Evolutionary conservation across 2,888 invertebrate species (phyloP), one percentile per base, ranked within the genome.

Genomic region (Malachius bipustulatus): DNA sequence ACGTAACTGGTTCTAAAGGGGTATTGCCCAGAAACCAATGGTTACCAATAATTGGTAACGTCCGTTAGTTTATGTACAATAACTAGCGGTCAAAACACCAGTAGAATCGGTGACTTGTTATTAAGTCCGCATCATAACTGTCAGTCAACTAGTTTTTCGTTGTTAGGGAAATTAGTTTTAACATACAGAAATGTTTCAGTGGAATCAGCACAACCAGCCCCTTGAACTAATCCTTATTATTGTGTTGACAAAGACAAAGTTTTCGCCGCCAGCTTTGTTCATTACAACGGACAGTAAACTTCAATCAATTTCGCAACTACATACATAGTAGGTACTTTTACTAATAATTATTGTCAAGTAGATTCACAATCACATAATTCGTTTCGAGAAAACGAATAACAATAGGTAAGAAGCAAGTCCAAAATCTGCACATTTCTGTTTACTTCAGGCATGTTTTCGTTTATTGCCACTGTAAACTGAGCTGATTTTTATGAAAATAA

Each of bases 231-330:
- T 54, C 52, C 44, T 39, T 45, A 56, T 56, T 57, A 55, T 59
- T 58, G 52, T 53, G 58, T 60, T 58, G 57, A 52, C 57, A 49
- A 51, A 54, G 53, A 56, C 55, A 49, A 50, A n/a, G 53, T 47
- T 52, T 49, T 48, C 49, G 57, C 58, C 57, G 55, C 57, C 55
- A 57, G 59, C 56, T 53, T 48, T 46, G 59, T 58, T 59, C 58
- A 58, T 54, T 43, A 43, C 46, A 35, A 50, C 58, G 59, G 56
- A 57, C 59, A 57, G 57, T 59, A 59, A 59, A 51, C 52, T 50
- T 58, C 56, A 58, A 59, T 59, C 59, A 60, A 59, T 59, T 58
- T 56, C 52, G 49, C 57, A 59, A 59, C 57, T 59, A 57, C 55
- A 49, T 57, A 59, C 58, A 59, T 59, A 58, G n/a, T n/a, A n/a